A percentile compares a stretch with the other conserved stretches of the same genome.
Conservation (phyloP, 2,888 invertebrate genomes). For the Conops quadrifasciatus region DNA sequence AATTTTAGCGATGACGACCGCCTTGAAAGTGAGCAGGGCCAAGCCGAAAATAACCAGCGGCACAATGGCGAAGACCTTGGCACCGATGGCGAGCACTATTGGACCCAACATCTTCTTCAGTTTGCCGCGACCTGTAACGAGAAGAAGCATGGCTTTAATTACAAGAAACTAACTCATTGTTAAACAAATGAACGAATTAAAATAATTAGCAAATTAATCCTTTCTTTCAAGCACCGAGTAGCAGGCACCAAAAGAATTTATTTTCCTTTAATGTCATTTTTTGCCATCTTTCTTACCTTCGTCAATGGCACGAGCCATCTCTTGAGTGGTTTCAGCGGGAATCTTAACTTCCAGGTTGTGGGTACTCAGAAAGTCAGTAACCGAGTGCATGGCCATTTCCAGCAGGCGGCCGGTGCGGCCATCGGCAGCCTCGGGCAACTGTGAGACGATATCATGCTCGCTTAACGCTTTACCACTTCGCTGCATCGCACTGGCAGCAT, state of each 20-base stretch:
- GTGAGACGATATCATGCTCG: conserved; percentile 67
- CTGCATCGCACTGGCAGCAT: conserved; percentile 56
- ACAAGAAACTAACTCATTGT: background rate
- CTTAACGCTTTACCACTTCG: conserved; percentile 64
- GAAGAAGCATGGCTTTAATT: background rate
- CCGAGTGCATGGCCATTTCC: conserved; percentile 69
- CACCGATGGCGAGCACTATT: conserved; percentile 74
- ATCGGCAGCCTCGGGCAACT: conserved; percentile 67
- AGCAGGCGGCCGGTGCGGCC: conserved; percentile 68
- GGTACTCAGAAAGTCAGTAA: conserved; percentile 69
- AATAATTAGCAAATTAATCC: too few species aligned
- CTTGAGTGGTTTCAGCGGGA: conserved; percentile 72
- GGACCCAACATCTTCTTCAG: conserved; percentile 78
- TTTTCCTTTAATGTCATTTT: background rate
- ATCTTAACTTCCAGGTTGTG: conserved; percentile 76
- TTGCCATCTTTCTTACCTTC: conserved; percentile 73
- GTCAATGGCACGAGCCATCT: conserved; percentile 76
- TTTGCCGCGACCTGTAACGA: conserved; percentile 74
- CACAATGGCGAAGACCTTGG: conserved; percentile 76
- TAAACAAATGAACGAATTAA: background rate
- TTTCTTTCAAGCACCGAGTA: too few species aligned
- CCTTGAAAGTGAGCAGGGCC: conserved; percentile 78
- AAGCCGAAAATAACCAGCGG: conserved; percentile 77
- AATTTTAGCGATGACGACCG: conserved; percentile 79
- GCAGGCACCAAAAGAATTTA: too few species aligned